A percentile compares a stretch with the other conserved stretches of the same genome.
Conservation (phyloP, 1,140 invertebrate species). For the Meloidogyne chitwoodi region DNA sequence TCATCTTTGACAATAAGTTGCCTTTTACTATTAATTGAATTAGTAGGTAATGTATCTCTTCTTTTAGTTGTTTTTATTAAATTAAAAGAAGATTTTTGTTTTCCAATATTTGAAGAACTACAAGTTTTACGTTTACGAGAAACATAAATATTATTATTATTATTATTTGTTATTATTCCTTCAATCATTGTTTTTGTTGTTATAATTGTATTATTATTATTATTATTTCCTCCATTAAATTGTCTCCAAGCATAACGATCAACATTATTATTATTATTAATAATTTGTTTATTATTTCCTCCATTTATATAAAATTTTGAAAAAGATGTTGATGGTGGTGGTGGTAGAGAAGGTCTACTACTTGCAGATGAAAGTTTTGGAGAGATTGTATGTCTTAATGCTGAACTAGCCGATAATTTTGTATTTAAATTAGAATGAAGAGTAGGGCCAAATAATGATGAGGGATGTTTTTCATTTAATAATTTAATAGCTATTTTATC, state of each 20-base stretch:
- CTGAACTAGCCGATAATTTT: constrained; percentile 7
- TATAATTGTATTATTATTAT: neutral
- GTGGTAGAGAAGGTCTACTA: neutral
- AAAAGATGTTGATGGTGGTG: constrained; percentile 1
- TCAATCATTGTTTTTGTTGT: no score
- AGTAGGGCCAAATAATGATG: neutral
- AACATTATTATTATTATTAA: neutral
- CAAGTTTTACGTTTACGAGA: neutral
- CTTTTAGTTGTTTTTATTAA: neutral
- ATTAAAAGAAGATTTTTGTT: neutral
- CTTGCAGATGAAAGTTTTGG: neutral
- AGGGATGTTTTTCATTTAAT: neutral
- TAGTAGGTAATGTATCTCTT: neutral
- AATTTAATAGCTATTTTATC: constrained; percentile 13
- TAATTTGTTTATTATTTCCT: neutral
- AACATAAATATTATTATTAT: neutral
- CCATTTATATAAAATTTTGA: constrained; percentile 6
- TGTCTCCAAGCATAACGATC: neutral
- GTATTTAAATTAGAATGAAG: constrained; percentile 4
- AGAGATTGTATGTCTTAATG: constrained; percentile 1
- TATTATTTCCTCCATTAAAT: no score
- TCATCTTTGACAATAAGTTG: neutral
- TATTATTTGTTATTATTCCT: no score
- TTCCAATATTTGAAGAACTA: neutral
- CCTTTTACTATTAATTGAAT: neutral